Evolutionary conservation across 2,113 vertebrate species (phyloP).

Genomic region (Sorex fumeus): DNA sequence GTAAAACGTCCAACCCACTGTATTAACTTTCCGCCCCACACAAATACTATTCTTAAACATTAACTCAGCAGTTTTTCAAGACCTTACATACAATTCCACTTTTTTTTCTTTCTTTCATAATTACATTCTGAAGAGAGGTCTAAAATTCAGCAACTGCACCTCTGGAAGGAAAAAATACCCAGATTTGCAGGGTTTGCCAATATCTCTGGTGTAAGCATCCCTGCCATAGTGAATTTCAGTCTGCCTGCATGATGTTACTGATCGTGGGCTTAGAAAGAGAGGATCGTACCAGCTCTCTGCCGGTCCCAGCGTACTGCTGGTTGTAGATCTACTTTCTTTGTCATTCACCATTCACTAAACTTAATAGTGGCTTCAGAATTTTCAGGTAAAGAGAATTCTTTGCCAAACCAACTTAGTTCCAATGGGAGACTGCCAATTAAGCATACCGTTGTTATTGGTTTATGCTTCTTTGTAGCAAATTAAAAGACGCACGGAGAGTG

Average conservation of each 20-base stretch:
- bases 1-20: too few relatives aligned
- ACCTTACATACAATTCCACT: not conserved
- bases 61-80: not conserved
- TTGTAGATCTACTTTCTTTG: not conserved
- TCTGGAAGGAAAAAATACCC: not conserved
- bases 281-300: not conserved
- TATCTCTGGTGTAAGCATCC: conserved; percentile 16
- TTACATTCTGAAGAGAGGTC: not conserved
- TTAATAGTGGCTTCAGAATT: not conserved
- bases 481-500: not conserved
- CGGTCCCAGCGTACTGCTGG: not conserved
- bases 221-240: not conserved
- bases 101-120: conserved; percentile 36
- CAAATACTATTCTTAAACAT: conserved; percentile 1
- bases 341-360: not conserved
- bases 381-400: not conserved
- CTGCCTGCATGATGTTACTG: not conserved
- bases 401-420: not conserved
- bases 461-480: not conserved
- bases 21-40: too few relatives aligned
- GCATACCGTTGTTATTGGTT: not conserved
- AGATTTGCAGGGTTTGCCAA: not conserved
- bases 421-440: not conserved
- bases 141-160: conserved; percentile 21
- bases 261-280: not conserved